These are phyloP conservation scores for Poeciliopsis retropinna DNA, from an alignment of 2,113 vertebrate genomes.

Conservation along the genomic window DNA sequence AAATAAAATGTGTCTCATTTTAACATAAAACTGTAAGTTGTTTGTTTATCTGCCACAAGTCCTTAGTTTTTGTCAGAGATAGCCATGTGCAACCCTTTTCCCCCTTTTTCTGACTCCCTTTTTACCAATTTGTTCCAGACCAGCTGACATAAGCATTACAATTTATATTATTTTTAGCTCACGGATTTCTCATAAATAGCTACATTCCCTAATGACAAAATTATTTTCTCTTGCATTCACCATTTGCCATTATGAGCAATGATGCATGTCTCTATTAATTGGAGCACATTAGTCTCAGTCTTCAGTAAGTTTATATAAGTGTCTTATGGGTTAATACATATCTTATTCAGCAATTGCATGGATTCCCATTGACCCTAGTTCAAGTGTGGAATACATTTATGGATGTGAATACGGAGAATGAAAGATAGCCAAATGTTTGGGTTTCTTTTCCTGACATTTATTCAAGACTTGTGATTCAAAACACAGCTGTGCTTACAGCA, in stretches of 20 bases:
- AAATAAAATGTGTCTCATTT: background rate
- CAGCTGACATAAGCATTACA: background rate
- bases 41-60: background rate
- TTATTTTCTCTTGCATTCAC: background rate
- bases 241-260: background rate
- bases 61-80: background rate
- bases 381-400: conserved; percentile 8
- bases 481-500: too few relatives aligned
- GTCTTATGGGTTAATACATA: background rate
- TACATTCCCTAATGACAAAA: background rate
- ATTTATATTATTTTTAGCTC: background rate
- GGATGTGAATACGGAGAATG: conserved; percentile 6
- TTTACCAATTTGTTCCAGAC: background rate
- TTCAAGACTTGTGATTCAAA: too few relatives aligned
- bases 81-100: background rate
- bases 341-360: conserved; percentile 35
- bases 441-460: background rate
- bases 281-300: background rate
- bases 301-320: background rate
- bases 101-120: background rate
- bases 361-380: conserved; percentile 7
- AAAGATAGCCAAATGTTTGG: background rate
- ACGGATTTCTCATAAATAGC: background rate
- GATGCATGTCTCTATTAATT: background rate
- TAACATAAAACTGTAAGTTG: too few relatives aligned